Conservation (phyloP, 2,888 invertebrate species). For the Lordiphosa fenestrarum region DNA sequence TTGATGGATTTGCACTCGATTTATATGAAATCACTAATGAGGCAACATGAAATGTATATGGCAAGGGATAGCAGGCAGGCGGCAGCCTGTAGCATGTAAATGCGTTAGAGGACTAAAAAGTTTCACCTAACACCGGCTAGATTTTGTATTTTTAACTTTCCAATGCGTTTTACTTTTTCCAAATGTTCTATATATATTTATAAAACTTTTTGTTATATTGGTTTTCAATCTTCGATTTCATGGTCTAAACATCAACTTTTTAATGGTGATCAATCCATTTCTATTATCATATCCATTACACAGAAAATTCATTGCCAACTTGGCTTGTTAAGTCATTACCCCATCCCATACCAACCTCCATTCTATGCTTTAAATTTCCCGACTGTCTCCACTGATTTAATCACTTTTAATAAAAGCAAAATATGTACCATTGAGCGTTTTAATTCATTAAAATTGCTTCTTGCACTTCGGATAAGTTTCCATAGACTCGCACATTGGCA, state of each 20-base stretch:
- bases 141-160: too few species aligned
- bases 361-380: conserved; percentile 5
- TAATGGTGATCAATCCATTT: background rate
- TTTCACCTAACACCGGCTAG: too few species aligned
- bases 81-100: too few species aligned
- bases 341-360: conserved; percentile 2
- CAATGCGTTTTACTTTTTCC: too few species aligned
- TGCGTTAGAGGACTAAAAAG: too few species aligned
- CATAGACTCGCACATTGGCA: conserved; percentile 9
- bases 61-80: background rate
- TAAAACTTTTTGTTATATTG: too few species aligned
- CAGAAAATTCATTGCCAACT: too few species aligned
- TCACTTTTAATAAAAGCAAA: conserved; percentile 36
- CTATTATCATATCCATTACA: background rate
- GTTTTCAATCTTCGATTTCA: too few species aligned
- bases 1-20: conserved; percentile 18
- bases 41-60: conserved; percentile 7
- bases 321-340: background rate
- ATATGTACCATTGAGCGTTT: conserved; percentile 43
- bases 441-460: conserved; percentile 68
- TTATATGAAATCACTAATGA: conserved; percentile 26
- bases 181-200: too few species aligned
- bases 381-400: conserved; percentile 23
- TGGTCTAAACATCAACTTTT: too few species aligned
- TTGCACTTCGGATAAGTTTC: conserved; percentile 41